Evolutionary conservation across 2,888 invertebrate genomes (phyloP).

Genomic region (Parnassius apollo): DNA sequence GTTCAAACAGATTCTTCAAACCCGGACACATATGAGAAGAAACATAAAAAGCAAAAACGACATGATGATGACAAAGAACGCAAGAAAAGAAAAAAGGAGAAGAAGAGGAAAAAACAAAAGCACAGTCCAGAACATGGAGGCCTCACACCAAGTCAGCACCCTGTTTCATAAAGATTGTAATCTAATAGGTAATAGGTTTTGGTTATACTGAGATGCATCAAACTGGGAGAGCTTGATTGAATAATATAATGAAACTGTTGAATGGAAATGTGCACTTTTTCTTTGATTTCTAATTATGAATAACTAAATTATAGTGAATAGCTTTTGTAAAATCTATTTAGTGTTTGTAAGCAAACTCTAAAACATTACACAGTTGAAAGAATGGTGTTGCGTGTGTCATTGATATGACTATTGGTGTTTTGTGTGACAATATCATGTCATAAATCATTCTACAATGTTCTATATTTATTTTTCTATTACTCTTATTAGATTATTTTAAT

Average conservation of each 20-base stretch:
- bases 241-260: not conserved
- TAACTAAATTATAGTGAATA: too few relatives aligned
- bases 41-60: slow-evolving; percentile 96
- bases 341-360: too few relatives aligned
- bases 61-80: slow-evolving; percentile 96
- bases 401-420: too few relatives aligned
- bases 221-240: slow-evolving; percentile 7
- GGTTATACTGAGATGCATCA: slow-evolving; percentile 13
- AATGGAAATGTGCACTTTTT: not conserved
- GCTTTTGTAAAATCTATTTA: too few relatives aligned
- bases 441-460: too few relatives aligned
- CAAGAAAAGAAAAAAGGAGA: slow-evolving; percentile 96
- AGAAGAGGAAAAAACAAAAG: slow-evolving; percentile 96
- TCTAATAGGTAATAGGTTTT: slow-evolving; percentile 18
- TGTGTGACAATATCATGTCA: too few relatives aligned
- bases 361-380: too few relatives aligned
- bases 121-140: slow-evolving; percentile 94
- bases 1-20: slow-evolving; percentile 80
- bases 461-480: too few relatives aligned
- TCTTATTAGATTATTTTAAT: too few relatives aligned
- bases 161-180: slow-evolving; percentile 54
- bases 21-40: slow-evolving; percentile 94
- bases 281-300: not conserved
- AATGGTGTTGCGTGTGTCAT: too few relatives aligned
- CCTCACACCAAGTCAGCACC: slow-evolving; percentile 75